Conservation (phyloP, 2,113 vertebrate species). For the Nothobranchius kuhntae region DNA sequence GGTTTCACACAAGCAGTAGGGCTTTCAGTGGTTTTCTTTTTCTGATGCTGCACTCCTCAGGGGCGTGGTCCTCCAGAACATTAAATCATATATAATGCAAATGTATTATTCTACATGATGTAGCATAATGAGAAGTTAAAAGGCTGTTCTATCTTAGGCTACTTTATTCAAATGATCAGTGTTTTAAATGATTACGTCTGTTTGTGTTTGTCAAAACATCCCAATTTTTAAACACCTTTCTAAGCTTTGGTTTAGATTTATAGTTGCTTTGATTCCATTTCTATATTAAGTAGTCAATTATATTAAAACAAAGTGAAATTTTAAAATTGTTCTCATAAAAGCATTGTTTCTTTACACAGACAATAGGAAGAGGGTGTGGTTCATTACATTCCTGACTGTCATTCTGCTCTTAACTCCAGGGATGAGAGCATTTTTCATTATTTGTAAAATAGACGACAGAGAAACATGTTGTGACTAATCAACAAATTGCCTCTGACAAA, state of each 20-base stretch:
- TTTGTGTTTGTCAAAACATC: neutral
- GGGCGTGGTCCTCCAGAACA: conserved; percentile 8
- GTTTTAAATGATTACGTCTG: too few relatives aligned
- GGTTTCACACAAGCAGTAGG: neutral
- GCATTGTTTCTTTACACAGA: neutral
- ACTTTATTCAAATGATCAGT: too few relatives aligned
- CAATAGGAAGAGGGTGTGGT: conserved; percentile 26
- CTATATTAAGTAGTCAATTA: neutral
- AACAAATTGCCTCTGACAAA: conserved; percentile 35
- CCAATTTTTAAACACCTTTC: neutral
- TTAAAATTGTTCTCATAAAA: too few relatives aligned
- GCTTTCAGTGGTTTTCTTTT: conserved; percentile 2
- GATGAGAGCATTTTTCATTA: neutral
- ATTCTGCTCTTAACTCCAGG: neutral
- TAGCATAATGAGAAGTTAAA: neutral
- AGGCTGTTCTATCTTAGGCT: neutral
- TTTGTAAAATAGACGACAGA: conserved; percentile 23
- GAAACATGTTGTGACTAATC: conserved; percentile 1
- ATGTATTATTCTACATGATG: too few relatives aligned
- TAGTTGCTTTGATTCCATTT: neutral
- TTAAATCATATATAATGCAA: neutral
- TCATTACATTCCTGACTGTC: conserved; percentile 27
- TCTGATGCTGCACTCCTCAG: neutral
- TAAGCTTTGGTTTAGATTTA: neutral
- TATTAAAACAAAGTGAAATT: neutral